Conservation (phyloP, 2,888 invertebrate species). For the Acanthosoma haemorrhoidale region DNA sequence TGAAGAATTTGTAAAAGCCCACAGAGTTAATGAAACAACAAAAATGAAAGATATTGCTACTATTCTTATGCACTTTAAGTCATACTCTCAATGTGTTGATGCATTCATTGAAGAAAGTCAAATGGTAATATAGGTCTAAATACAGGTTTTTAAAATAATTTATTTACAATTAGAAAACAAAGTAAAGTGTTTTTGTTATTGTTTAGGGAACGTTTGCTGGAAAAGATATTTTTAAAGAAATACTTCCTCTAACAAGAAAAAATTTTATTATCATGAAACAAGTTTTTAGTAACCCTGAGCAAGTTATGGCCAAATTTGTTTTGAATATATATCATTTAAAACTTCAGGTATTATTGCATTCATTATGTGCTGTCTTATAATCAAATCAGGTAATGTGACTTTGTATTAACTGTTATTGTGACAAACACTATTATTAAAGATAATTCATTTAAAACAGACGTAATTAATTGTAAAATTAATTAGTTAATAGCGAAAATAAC, state of each 20-base stretch:
- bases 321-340: constrained; percentile 90
- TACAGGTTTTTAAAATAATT: not conserved
- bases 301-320: constrained; percentile 97
- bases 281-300: constrained; percentile 91
- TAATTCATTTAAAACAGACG: too few species aligned
- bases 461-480: too few species aligned
- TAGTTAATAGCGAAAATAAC: too few species aligned
- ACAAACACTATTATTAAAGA: too few species aligned
- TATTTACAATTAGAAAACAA: not conserved
- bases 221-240: constrained; percentile 84
- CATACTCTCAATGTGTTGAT: constrained; percentile 92
- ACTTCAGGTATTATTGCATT: constrained; percentile 52
- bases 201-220: constrained; percentile 74
- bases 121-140: constrained; percentile 54
- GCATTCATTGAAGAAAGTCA: constrained; percentile 96
- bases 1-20: constrained; percentile 88
- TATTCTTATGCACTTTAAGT: constrained; percentile 91
- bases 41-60: constrained; percentile 91
- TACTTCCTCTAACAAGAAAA: constrained; percentile 81
- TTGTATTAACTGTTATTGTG: too few species aligned
- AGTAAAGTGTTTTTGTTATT: constrained; percentile 33
- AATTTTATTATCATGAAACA: constrained; percentile 77
- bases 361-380: not conserved
- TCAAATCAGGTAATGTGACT: not conserved
- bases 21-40: constrained; percentile 73